Evolutionary conservation across 2,797 vertebrate genomes (phyloP).

Genomic region (Tauraco hartlaubi): DNA sequence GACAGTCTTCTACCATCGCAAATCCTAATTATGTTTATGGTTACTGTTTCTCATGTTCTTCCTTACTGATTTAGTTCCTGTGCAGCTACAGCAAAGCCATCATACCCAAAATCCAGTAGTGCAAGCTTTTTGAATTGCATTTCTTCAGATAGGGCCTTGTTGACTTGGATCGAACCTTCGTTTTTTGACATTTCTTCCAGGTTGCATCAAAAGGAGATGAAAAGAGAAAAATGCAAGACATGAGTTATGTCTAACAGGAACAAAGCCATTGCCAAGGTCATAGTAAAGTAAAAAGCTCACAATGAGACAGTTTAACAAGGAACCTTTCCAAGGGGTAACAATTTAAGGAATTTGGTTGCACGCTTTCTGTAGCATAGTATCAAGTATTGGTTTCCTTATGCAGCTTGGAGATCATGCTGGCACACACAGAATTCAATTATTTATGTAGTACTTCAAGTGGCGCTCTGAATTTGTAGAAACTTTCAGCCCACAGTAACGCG

Average conservation of each 20-base stretch:
- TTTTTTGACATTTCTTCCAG: constrained; percentile 98
- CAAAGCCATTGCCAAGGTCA: constrained; percentile 5
- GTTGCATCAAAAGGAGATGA: constrained; percentile 68
- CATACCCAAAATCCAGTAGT: constrained; percentile 81
- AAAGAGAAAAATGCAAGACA: constrained; percentile 75
- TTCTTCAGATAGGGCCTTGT: constrained; percentile 91
- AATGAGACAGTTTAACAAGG: constrained; percentile 14
- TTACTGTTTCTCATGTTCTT: constrained; percentile 39
- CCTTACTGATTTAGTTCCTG: constrained; percentile 75
- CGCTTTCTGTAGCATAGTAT: background rate
- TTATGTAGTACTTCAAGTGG: background rate
- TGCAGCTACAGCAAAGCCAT: constrained; percentile 79
- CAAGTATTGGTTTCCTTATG: background rate
- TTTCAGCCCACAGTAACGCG: background rate
- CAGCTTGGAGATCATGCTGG: background rate
- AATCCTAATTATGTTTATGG: constrained; percentile 13
- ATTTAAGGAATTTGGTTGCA: background rate
- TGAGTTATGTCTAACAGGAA: constrained; percentile 74
- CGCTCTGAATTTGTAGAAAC: background rate
- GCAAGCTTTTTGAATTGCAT: constrained; percentile 54
- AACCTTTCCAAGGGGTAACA: background rate
- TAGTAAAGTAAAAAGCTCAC: constrained; percentile 74
- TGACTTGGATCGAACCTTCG: constrained; percentile 93
- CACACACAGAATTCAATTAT: background rate
- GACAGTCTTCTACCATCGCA: constrained; percentile 55